A percentile compares a stretch with the other conserved stretches of the same genome.
phyloP scores from a whole-genome alignment of 2,113 vertebrate genomes.

The Pontoporia blainvillei region DNA sequence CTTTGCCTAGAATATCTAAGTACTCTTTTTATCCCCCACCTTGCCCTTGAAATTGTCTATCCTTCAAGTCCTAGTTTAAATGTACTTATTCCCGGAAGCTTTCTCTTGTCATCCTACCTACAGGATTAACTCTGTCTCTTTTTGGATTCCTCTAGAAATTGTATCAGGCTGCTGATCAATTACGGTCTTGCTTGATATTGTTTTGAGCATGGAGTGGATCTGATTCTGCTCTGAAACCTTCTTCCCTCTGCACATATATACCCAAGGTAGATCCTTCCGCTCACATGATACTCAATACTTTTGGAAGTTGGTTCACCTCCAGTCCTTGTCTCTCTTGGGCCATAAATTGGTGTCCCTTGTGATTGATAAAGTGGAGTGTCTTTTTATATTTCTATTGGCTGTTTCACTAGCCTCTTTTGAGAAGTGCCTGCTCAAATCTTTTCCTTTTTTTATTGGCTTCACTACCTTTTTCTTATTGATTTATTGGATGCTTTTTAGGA shows the following conservation, averaged over 20 bases:
- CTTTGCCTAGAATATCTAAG: background rate
- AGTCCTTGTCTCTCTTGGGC: background rate
- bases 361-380: slow-evolving; percentile 10
- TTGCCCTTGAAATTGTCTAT: slow-evolving; percentile 13
- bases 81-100: background rate
- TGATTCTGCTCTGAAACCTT: slow-evolving; percentile 13
- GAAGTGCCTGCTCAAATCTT: background rate
- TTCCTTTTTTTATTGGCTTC: background rate
- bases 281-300: background rate
- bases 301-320: background rate
- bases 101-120: background rate
- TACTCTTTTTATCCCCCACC: background rate
- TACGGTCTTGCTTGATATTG: slow-evolving; percentile 5
- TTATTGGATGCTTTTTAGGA: background rate
- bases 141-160: slow-evolving; percentile 3
- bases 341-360: background rate
- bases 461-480: background rate
- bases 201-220: background rate
- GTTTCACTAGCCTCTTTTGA: background rate
- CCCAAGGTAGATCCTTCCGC: background rate
- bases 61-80: background rate
- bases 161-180: background rate
- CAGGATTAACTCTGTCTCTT: background rate
- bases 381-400: background rate
- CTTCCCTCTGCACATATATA: background rate